A percentile compares a stretch with the other conserved stretches of the same genome.
phyloP scores from a whole-genome alignment of 2,797 vertebrate genomes.

The Coilia nasus region DNA sequence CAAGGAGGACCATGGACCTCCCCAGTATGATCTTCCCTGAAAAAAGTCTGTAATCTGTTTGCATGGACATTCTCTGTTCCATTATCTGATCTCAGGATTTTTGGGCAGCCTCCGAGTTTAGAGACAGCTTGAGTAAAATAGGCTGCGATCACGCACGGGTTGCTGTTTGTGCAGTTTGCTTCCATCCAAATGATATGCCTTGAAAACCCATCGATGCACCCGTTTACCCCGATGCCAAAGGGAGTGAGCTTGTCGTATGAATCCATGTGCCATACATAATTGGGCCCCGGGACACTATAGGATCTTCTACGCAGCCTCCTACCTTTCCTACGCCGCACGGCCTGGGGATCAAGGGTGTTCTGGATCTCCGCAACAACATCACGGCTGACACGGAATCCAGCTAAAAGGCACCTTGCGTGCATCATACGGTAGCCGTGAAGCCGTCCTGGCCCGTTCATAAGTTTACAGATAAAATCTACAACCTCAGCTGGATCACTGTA shows the following conservation, averaged over 20 bases:
- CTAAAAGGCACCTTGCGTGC: conserved; percentile 24
- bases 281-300: conserved; percentile 19
- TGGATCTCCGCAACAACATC: conserved; percentile 18
- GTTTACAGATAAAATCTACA: background rate
- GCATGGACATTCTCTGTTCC: conserved; percentile 38
- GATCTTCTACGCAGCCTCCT: conserved; percentile 6
- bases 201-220: conserved; percentile 39
- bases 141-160: conserved; percentile 34
- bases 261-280: conserved; percentile 37
- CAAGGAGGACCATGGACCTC: conserved; percentile 9
- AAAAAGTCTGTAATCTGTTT: conserved; percentile 34
- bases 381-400: conserved; percentile 22
- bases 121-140: conserved; percentile 25
- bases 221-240: conserved; percentile 35
- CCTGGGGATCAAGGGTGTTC: conserved; percentile 22
- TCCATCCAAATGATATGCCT: conserved; percentile 41
- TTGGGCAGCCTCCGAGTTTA: conserved; percentile 24
- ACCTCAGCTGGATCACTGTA: background rate
- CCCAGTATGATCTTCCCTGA: conserved; percentile 32
- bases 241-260: conserved; percentile 31
- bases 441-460: background rate
- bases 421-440: conserved; percentile 5
- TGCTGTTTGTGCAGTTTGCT: conserved; percentile 29
- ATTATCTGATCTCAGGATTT: conserved; percentile 38
- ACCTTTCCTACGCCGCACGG: conserved; percentile 27